Base-by-base conservation (phyloP, 2,888 invertebrate genomes). In the Euplagia quadripunctaria region DNA sequence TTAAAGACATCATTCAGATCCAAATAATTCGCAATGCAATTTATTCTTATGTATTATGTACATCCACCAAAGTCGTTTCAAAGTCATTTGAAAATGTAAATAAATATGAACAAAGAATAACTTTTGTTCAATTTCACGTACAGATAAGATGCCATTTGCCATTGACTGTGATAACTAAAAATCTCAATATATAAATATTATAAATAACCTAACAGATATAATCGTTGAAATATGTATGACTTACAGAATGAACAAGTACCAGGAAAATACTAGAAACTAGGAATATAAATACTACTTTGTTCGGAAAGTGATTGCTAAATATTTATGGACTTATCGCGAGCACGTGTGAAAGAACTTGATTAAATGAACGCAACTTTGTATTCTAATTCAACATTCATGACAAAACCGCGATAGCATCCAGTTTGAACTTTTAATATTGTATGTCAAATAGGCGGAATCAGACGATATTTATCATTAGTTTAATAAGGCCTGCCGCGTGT, bases 301-400 rank as follows among this genome's bases (percentile, higher is more conserved):
- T 17, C 43, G 41, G 41, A 41, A 43, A 43, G 43, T 11, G 17
- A 14, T 14, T 46, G 61, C 75, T 77, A 75, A 80, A 83, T 83
- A 79, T 77, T 83, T 71, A 81, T 72, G n/a, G 67, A 76, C 61
- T n/a, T 31, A 51, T 70, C 52, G 72, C 65, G n/a, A 66, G 74
- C 67, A 78, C 74, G 70, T 79, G 77, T 77, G 71, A 63, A 75
- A n/a, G 71, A 69, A 43, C 55, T 0, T 55, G 71, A 79, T 76
- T 77, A 72, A 65, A 20, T 79, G 69, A 64, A 68, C n/a, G 46
- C 42, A 61, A 63, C 67, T 81, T 68, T 76, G 65, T 83, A 74
- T 74, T 70, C 71, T 68, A 70, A 81, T 83, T 81, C 31, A 52
- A 68, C 79, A 79, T 79, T 82, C 68, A 76, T 68, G 64, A 75